Percentiles rank a stretch among this genome's conserved stretches.
Evolutionary conservation across 2,888 invertebrate genomes (phyloP).

Genomic region (Cosmorhoe ocellata): DNA sequence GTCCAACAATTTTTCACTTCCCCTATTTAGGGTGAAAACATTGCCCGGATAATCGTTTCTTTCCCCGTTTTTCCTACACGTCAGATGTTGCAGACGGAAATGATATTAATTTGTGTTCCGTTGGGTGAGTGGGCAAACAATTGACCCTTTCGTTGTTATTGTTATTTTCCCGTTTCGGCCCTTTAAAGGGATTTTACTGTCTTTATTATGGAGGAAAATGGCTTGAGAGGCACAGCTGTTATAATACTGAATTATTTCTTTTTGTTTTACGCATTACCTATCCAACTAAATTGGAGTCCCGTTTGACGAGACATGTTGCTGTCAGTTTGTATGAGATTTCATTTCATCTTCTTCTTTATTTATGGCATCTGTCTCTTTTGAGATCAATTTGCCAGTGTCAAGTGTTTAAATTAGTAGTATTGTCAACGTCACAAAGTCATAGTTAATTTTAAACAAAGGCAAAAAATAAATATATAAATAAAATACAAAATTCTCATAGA

Average conservation of each 20-base stretch:
- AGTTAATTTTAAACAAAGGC: too few species aligned
- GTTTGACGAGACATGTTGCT: too few species aligned
- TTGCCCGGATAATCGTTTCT: slow-evolving; percentile 23
- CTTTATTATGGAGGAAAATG: slow-evolving; percentile 13
- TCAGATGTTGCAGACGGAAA: slow-evolving; percentile 68
- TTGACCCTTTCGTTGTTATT: slow-evolving; percentile 56
- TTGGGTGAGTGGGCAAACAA: slow-evolving; percentile 56
- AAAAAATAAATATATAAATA: too few species aligned
- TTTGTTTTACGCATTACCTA: background rate
- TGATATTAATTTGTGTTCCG: slow-evolving; percentile 70
- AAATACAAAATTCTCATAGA: too few species aligned
- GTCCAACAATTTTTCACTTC: slow-evolving; percentile 19
- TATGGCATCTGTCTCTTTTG: too few species aligned
- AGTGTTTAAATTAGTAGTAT: too few species aligned
- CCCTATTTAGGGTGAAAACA: slow-evolving; percentile 17
- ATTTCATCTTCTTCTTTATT: too few species aligned
- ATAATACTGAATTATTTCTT: slow-evolving; percentile 12
- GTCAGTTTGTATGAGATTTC: too few species aligned
- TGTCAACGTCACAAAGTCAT: too few species aligned
- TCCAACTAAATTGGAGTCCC: too few species aligned
- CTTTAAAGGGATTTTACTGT: slow-evolving; percentile 26
- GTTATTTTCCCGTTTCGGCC: slow-evolving; percentile 38
- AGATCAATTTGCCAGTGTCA: too few species aligned
- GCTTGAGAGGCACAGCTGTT: slow-evolving; percentile 7
- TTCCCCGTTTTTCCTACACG: slow-evolving; percentile 39